Evolutionary conservation across 2,888 invertebrate species (phyloP).

Genomic region (Formica aserva): DNA sequence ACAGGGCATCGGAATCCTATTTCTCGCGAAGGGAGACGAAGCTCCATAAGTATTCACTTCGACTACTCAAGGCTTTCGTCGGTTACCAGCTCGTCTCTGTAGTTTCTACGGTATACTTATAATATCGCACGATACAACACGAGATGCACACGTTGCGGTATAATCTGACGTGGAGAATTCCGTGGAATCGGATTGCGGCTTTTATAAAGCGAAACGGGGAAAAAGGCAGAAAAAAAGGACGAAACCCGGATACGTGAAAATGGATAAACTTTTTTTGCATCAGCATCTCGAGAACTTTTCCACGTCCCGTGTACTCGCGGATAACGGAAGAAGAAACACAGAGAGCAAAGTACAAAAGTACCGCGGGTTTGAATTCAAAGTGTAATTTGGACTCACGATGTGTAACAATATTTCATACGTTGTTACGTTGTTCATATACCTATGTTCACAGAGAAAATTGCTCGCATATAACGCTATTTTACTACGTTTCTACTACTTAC

Average conservation of each 20-base stretch:
- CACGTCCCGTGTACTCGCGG: not conserved
- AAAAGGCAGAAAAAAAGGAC: not conserved
- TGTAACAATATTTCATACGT: conserved; percentile 24
- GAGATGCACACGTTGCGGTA: not conserved
- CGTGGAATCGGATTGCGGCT: conserved; percentile 40
- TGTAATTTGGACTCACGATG: conserved; percentile 12
- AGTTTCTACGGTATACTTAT: not conserved
- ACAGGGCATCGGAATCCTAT: not conserved
- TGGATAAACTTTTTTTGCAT: conserved; percentile 49
- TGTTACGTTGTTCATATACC: conserved; percentile 10
- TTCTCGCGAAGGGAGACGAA: not conserved
- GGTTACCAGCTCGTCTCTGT: not conserved
- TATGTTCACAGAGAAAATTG: not conserved
- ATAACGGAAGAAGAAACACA: conserved; percentile 12
- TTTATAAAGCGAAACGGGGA: conserved; percentile 28
- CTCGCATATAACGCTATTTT: not conserved
- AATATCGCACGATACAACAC: not conserved
- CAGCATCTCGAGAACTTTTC: conserved; percentile 10
- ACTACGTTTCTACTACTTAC: not conserved
- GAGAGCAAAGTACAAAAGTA: not conserved
- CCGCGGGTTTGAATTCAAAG: conserved; percentile 22
- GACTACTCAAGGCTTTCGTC: conserved; percentile 2
- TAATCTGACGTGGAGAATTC: conserved; percentile 30
- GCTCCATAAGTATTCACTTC: not conserved
- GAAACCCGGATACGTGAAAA: conserved; percentile 33